Evolutionary conservation across 2,113 vertebrate species (phyloP), one percentile per base, ranked within the genome.

Genomic region (Pterocles gutturalis): DNA sequence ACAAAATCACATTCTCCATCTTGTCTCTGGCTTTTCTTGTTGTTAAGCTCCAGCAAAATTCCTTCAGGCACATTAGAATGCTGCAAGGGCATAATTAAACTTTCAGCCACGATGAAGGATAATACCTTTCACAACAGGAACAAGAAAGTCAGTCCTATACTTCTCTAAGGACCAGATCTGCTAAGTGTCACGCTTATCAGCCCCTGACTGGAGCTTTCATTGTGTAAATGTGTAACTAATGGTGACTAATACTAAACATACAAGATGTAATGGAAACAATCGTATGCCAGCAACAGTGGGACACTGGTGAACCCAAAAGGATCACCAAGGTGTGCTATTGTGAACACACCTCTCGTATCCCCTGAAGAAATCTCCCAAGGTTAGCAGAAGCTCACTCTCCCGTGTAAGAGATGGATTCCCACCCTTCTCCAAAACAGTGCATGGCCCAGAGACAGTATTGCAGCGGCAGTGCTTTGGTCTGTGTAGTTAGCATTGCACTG

Each of bases 21-120:
- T 89, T 43, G 33, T 76, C 80, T 55, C 48, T 87, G 29, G 26
- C 51, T 94, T 92, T 90, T 81, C 58, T 70, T 83, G 34, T 83
- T 86, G 71, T 8, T 71, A 75, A 38, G 9, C 64, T 90, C n/a
- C 49, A 82, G 43, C 25, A 96, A 96, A 95, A 91, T 87, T 83
- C 70, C 90, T 87, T 81, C 77, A 65, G 86, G 86, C 61, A 69
- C 38, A 87, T 69, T n/a, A 72, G 48, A 95, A 84, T 36, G 65
- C 25, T 76, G n/a, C 49, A 90, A 91, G 67, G 69, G 55, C 45
- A 75, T 89, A 92, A 91, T 95, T 82, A 96, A 94, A 67, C 48
- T 45, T 86, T 76, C 57, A 69, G 29, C 17, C 28, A 43, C 41
- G 61, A 69, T 28, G n/a, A 91, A 91, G 51, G 10, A n/a, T 72